Base-by-base conservation (phyloP, 2,113 vertebrate genomes). In the Galemys pyrenaicus region DNA sequence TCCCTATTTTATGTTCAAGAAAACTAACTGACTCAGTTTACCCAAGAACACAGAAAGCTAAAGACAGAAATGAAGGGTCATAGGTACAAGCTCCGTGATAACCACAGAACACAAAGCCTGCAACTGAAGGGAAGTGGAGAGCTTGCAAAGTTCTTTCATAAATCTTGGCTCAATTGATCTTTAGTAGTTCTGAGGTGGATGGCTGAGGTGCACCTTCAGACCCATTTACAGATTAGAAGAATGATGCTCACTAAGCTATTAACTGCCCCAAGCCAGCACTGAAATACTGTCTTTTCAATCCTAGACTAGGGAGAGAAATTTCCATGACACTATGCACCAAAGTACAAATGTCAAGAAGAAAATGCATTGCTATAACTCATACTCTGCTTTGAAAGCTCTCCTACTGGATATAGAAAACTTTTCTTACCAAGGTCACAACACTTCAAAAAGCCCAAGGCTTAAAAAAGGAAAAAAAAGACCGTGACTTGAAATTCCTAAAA, bases 331-430 rank as follows among this genome's bases (percentile, higher is more conserved):
- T 37, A 54, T 46, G 62, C 75, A 89, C 41, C 62, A 32, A 67
- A 94, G 49, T 88, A 95, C 74, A 95, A 87, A 94, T 51, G 73
- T 49, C 91, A 88, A 70, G 49, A 79, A 30, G 91, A 95, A 95
- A 94, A 97, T 30, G 96, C 19, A 64, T 1, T 58, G 91, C 28
- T 67, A 78, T 46, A 82, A 95, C 49, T 85, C 91, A 77, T 58
- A 90, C 24, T 4, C 80, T 83, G 71, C 71, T 93, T 87, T 80
- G 87, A 94, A 97, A 94, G 79, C 91, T 56, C 82, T 86, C 80
- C 71, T 74, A 83, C 24, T 60, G 44, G 89, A 83, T 10, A 89
- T 46, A 89, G 26, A 80, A 74, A 83, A 92, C 70, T 58, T 64
- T 70, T 35, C 65, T 73, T 80, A 39, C 60, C 89, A 95, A 88